Evolutionary conservation across 2,113 vertebrate species (phyloP), one percentile per base, ranked within the genome.

Genomic region (Phocoena phocoena): DNA sequence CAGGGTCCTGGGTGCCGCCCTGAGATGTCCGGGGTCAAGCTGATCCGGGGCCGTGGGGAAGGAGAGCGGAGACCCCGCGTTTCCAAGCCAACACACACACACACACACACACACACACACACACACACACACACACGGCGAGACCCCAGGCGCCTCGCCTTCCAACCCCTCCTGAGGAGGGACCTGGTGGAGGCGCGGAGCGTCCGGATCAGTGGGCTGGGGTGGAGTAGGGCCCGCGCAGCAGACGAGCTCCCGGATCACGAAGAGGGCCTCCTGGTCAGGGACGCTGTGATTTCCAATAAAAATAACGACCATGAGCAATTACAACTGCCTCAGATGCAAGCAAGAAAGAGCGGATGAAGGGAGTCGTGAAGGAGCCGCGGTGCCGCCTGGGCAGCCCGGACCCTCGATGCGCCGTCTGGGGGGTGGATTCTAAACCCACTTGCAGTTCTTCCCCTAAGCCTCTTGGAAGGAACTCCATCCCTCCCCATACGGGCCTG

Each of bases 161-260:
- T 26, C 41, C 41, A 31, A 44, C 7, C 73, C 41, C 73, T 76
- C 73, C 41, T 2, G 0, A 17, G 41, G 73, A 44, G 73, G 44
- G 26, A 10, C 26, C 14, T 11, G 18, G 25, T 0, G 0, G 73
- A 76, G 73, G 8, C 0, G 8, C 41, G 28, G 73, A 47, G 73
- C 31, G 4, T 18, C 73, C 9, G 41, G 3, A 31, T 14, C 4
- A 47, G 25, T 47, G 41, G 41, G 41, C 73, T 47, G 73, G 41
- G 25, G 18, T 21, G 55, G 55, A 8, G 55, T 8, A 7, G 55
- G 55, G 18, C 18, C 55, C 55, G 6, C 55, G 18, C 55, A 8
- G 6, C 6, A 6, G 55, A 21, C 17, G 28, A 31, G 73, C 1
- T 0, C 73, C 26, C 8, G 17, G 14, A 9, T 44, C 73, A 17